Evolutionary conservation across 35 echinoderm and acorn worm genomes (phyloP).

Genomic region (Chiridota heheva): DNA sequence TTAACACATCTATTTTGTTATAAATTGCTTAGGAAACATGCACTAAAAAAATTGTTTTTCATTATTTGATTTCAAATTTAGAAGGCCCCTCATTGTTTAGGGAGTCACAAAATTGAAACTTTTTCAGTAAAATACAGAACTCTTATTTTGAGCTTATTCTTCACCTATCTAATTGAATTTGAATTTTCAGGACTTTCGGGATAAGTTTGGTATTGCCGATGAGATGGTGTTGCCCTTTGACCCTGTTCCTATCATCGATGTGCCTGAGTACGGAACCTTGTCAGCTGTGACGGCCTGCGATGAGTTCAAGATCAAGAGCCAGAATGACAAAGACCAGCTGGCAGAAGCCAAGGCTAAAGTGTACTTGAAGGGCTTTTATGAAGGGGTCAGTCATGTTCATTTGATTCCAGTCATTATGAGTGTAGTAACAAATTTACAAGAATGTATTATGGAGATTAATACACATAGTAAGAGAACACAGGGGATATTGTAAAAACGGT

Average conservation of each 20-base stretch:
- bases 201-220: slow-evolving; percentile 78
- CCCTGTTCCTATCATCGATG: slow-evolving; percentile 84
- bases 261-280: slow-evolving; percentile 81
- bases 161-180: too few species aligned
- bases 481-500: too few species aligned
- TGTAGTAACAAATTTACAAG: neutral
- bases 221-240: slow-evolving; percentile 94
- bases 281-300: slow-evolving; percentile 86
- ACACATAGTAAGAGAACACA: too few species aligned
- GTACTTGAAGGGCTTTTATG: slow-evolving; percentile 97
- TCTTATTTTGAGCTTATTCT: too few species aligned
- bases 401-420: neutral
- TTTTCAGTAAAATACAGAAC: too few species aligned
- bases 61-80: too few species aligned
- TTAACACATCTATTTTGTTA: too few species aligned
- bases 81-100: too few species aligned
- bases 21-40: too few species aligned
- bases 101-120: too few species aligned
- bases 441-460: too few species aligned
- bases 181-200: slow-evolving; percentile 82
- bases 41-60: too few species aligned
- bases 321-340: slow-evolving; percentile 91
- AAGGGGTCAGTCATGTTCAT: slow-evolving; percentile 70
- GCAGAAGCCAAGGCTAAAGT: slow-evolving; percentile 92
- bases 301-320: slow-evolving; percentile 92